phyloP scores from a whole-genome alignment of 2,888 invertebrate genomes.

The Podotricha telesiphe region DNA sequence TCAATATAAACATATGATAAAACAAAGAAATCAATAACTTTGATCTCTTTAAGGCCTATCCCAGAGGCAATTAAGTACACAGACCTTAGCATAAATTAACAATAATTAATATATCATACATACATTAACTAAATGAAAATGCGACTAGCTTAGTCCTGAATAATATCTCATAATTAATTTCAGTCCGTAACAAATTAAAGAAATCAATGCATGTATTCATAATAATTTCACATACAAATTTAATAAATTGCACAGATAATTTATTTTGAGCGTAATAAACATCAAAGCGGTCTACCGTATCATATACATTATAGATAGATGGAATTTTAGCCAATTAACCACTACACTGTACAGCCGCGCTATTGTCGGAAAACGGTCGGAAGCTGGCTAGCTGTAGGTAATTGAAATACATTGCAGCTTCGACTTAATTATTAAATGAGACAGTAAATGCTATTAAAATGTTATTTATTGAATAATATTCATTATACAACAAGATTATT shows the following conservation, averaged over 20 bases:
- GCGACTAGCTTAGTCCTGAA: no score
- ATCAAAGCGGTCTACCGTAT: constrained; percentile 10
- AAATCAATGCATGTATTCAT: background rate
- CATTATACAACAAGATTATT: no score
- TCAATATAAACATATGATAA: no score
- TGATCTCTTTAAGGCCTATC: no score
- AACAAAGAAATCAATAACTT: no score
- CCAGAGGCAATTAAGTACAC: no score
- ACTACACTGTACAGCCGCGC: background rate
- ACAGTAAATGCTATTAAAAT: constrained; percentile 12
- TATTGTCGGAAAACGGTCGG: constrained; percentile 16
- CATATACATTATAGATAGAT: background rate
- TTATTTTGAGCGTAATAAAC: constrained; percentile 1
- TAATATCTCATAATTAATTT: background rate
- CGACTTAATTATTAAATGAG: background rate
- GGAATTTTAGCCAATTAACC: constrained; percentile 15
- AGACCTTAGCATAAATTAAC: no score
- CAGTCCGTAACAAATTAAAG: background rate
- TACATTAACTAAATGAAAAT: no score
- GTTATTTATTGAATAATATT: background rate
- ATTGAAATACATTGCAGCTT: constrained; percentile 4
- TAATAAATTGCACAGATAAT: background rate
- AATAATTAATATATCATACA: no score
- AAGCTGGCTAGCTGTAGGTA: background rate
- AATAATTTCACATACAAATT: constrained; percentile 1